phyloP scores from a whole-genome alignment of 1,140 invertebrate genomes.

The Hormaphis cornu region DNA sequence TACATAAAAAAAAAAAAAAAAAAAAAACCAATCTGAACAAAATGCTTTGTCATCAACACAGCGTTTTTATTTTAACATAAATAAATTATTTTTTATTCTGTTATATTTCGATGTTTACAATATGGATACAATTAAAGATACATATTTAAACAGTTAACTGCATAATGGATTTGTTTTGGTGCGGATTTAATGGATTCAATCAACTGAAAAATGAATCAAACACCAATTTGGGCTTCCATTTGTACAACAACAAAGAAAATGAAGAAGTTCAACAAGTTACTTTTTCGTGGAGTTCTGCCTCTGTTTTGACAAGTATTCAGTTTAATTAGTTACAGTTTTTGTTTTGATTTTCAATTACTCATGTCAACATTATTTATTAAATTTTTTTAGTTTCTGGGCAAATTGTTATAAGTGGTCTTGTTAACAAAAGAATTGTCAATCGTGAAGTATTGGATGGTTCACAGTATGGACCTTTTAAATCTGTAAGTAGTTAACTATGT shows the following conservation, averaged over 20 bases:
- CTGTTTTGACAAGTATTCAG: constrained; percentile 21
- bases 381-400: neutral
- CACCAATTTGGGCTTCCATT: neutral
- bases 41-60: neutral
- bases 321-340: neutral
- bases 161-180: constrained; percentile 24
- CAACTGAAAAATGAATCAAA: constrained; percentile 13
- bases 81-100: constrained; percentile 7
- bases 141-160: constrained; percentile 31
- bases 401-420: neutral
- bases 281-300: constrained; percentile 29
- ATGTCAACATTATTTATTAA: neutral
- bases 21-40: neutral
- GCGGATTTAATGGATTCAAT: constrained; percentile 26
- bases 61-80: constrained; percentile 22
- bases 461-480: constrained; percentile 8
- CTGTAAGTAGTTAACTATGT: neutral
- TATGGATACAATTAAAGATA: constrained; percentile 19
- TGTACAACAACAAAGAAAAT: neutral
- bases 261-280: neutral
- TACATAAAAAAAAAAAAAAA: neutral
- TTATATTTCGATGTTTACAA: constrained; percentile 12
- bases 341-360: neutral
- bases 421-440: neutral
- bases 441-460: neutral